Base-by-base conservation (phyloP, 2,888 invertebrate genomes). In the Drosophila histrio region DNA sequence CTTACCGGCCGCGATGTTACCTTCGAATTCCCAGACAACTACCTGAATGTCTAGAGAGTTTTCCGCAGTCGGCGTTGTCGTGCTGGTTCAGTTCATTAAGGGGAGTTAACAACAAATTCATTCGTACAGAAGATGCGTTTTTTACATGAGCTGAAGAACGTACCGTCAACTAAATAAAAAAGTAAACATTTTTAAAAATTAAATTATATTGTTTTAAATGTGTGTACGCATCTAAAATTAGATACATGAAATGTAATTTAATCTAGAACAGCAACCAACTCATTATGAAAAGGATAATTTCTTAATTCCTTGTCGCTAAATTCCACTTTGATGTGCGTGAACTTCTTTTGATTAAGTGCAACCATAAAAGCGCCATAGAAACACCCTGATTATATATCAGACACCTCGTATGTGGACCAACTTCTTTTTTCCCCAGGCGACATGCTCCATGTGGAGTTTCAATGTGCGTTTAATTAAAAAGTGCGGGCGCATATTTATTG, bases 1-100 rank as follows among this genome's bases (percentile, higher is more conserved):
- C 94, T 99, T 89, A 99, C 99, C 88, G 99, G 99, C 87, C 97
- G 99, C 92, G 98, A 99, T 93, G 99, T 99, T 64, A 97, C 96
- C 84, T 99, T 99, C 92, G 99, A 99, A 94, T 99, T 99, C 94
- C 99, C 99, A 74, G 99, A 99, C 94, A 97, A 98, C 89, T 97
- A 96, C 94, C 96, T 97, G 95, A 97, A 92, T 80, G 87, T 86
- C 78, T 90, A 90, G 88, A 75, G 74, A 69, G 73, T 78, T 66
- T 65, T 76, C 73, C 72, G 65, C 54, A 52, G 44, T 60, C 26
- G 59, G 59, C 41, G 49, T 61, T 59, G 58, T 53, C 60, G 61
- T 43, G 68, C 60, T 64, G 63, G 56, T 66, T 77, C 68, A 63
- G 83, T 79, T 79, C 74, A 75, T 77, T 41, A 52, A 53, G 43